A percentile compares a stretch with the other conserved stretches of the same genome.
phyloP scores from a whole-genome alignment of 2,797 vertebrate species.

The Brotula barbata region DNA sequence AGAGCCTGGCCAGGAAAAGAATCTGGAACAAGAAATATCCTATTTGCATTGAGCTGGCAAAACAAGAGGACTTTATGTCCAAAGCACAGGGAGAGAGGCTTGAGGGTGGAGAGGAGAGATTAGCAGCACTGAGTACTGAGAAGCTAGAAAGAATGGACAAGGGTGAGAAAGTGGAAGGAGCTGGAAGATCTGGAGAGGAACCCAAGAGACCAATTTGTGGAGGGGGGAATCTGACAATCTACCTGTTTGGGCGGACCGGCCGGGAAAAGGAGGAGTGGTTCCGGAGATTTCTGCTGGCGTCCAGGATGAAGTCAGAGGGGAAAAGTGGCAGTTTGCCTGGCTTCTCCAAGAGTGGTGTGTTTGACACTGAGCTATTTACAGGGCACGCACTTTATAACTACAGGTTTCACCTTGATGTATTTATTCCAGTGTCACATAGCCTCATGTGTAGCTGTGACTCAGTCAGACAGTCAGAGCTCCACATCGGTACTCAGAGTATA shows the following conservation, averaged over 20 bases:
- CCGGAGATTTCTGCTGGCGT: constrained; percentile 87
- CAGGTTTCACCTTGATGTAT: not conserved
- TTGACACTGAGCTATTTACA: constrained; percentile 1
- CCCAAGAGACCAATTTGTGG: constrained; percentile 67
- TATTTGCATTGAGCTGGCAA: constrained; percentile 92
- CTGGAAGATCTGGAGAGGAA: constrained; percentile 50
- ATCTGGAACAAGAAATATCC: constrained; percentile 99
- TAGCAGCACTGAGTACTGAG: constrained; percentile 31
- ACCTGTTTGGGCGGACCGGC: constrained; percentile 95
- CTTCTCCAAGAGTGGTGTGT: constrained; percentile 83
- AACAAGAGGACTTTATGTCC: constrained; percentile 97
- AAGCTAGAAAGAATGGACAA: constrained; percentile 65
- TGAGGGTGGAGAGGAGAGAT: constrained; percentile 69
- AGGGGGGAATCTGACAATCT: constrained; percentile 85
- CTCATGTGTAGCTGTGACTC: constrained; percentile 1
- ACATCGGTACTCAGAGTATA: no score
- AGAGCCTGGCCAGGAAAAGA: constrained; percentile 92
- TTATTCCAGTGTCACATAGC: not conserved
- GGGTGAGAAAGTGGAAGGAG: constrained; percentile 56
- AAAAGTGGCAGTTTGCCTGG: constrained; percentile 74
- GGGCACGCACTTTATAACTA: not conserved
- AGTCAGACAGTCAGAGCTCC: no score
- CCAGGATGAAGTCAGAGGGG: constrained; percentile 83
- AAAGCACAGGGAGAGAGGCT: constrained; percentile 83
- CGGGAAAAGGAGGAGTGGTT: constrained; percentile 99